Conservation (phyloP, 2,888 invertebrate genomes). For the Biston stratarius region DNA sequence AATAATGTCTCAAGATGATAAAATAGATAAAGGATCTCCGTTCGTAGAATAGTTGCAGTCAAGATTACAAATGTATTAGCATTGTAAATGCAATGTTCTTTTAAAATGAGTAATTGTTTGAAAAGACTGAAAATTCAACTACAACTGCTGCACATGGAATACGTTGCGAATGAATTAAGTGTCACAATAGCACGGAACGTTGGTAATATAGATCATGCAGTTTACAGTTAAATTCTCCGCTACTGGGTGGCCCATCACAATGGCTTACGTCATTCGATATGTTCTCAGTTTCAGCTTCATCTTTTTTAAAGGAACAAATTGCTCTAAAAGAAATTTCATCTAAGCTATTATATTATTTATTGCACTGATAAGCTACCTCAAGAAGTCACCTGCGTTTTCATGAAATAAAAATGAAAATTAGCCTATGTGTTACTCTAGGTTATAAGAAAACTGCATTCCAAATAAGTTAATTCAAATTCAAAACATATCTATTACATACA, state of each 20-base stretch:
- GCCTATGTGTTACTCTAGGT: no score
- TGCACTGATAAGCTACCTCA: no score
- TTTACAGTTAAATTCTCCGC: not conserved
- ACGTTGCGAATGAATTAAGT: not conserved
- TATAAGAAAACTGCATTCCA: no score
- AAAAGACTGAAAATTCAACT: slow-evolving; percentile 12
- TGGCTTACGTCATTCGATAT: not conserved
- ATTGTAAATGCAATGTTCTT: slow-evolving; percentile 23
- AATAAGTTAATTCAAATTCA: no score
- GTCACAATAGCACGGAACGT: not conserved
- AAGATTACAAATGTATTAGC: slow-evolving; percentile 15
- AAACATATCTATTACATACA: no score
- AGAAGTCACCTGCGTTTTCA: no score
- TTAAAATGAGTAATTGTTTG: slow-evolving; percentile 24
- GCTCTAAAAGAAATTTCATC: no score
- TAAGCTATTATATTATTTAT: no score
- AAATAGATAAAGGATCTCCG: slow-evolving; percentile 11
- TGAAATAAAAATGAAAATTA: no score
- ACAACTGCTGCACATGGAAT: not conserved
- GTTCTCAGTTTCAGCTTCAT: not conserved
- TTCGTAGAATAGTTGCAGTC: slow-evolving; percentile 16
- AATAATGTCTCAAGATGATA: slow-evolving; percentile 12
- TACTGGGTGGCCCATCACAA: not conserved
- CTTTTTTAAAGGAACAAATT: not conserved
- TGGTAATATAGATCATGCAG: not conserved